Conservation (phyloP, 2,113 vertebrate genomes). For the Nannobrachium achirus region DNA sequence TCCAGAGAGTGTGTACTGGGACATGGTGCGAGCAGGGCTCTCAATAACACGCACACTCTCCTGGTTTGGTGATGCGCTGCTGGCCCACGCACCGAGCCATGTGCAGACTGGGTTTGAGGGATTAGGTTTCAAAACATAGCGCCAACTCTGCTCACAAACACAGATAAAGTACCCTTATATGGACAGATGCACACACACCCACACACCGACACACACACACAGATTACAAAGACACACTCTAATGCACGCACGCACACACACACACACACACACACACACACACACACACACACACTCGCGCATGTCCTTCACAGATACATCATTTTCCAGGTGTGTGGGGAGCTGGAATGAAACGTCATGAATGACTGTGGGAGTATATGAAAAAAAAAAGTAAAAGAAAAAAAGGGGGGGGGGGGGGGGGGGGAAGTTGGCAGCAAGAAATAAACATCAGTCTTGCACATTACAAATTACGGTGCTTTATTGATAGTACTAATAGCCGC, state of each 20-base stretch:
- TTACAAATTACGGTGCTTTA: slow-evolving; percentile 40
- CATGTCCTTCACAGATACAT: not conserved
- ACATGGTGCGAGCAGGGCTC: too few relatives aligned
- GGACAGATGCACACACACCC: slow-evolving; percentile 1
- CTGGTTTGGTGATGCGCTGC: slow-evolving; percentile 29
- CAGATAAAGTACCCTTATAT: slow-evolving; percentile 38
- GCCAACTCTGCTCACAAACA: slow-evolving; percentile 37
- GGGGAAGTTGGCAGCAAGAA: slow-evolving; percentile 58
- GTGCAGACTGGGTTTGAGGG: slow-evolving; percentile 28
- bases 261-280: not conserved
- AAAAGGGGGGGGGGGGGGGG: too few relatives aligned
- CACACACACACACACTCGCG: not conserved
- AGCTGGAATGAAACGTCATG: slow-evolving; percentile 52
- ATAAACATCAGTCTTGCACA: slow-evolving; percentile 47
- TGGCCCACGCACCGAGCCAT: slow-evolving; percentile 19
- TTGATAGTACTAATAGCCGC: slow-evolving; percentile 37
- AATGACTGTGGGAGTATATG: slow-evolving; percentile 53
- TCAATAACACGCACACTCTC: not conserved
- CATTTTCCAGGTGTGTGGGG: slow-evolving; percentile 42
- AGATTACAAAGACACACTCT: slow-evolving; percentile 2
- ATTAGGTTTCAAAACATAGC: slow-evolving; percentile 65
- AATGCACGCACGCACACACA: not conserved
- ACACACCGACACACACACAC: not conserved
- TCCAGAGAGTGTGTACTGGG: too few relatives aligned
- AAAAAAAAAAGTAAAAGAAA: slow-evolving; percentile 55